A percentile compares a stretch with the other conserved stretches of the same genome.
Conservation (phyloP, 2,797 vertebrate species). For the Lindbergichthys nudifrons region DNA sequence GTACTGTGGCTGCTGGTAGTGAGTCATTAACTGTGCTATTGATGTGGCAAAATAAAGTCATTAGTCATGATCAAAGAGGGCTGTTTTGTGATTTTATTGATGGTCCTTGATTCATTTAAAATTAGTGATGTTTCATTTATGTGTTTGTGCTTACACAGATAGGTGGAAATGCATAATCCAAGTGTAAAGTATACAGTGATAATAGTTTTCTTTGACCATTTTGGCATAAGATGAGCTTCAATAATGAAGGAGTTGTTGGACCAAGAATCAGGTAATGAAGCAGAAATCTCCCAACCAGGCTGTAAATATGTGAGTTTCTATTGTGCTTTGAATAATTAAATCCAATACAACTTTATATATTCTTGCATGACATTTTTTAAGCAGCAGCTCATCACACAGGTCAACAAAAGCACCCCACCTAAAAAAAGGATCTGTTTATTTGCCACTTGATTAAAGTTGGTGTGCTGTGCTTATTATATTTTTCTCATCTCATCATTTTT, state of each 20-base stretch:
- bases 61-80: constrained; percentile 45
- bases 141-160: not conserved
- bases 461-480: constrained; percentile 20
- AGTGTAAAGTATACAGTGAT: not conserved
- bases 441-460: not conserved
- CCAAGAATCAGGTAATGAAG: not conserved
- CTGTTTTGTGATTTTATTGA: constrained; percentile 22
- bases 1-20: constrained; percentile 49
- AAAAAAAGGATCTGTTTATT: constrained; percentile 8
- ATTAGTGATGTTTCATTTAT: not conserved
- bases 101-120: not conserved
- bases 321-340: not conserved
- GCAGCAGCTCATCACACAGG: not conserved
- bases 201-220: not conserved
- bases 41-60: constrained; percentile 79
- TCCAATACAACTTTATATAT: constrained; percentile 3
- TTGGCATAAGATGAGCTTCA: no score
- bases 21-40: constrained; percentile 71
- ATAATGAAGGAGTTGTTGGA: not conserved
- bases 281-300: not conserved
- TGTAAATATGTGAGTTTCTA: not conserved
- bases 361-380: not conserved
- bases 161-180: not conserved
- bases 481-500: constrained; percentile 27
- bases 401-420: not conserved